A percentile compares a stretch with the other conserved stretches of the same genome.
Evolutionary conservation across 2,113 vertebrate species (phyloP).

Genomic region (Laterallus jamaicensis): DNA sequence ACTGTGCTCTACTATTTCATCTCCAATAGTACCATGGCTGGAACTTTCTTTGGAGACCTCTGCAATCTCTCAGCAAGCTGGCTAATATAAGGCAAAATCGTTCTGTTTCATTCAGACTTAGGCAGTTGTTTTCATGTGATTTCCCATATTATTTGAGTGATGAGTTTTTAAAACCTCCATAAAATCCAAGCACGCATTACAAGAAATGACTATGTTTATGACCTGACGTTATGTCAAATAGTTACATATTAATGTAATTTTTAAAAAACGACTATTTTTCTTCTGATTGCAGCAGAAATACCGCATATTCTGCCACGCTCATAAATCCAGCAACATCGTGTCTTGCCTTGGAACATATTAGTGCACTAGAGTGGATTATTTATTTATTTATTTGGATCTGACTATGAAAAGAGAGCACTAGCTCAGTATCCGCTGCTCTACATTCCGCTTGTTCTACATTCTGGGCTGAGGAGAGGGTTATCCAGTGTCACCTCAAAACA

Average conservation of each 20-base stretch:
- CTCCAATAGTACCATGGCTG: not conserved
- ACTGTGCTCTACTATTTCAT: not conserved
- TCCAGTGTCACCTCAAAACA: not conserved
- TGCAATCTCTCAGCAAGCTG: not conserved
- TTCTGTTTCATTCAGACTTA: not conserved
- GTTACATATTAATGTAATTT: conserved; percentile 20
- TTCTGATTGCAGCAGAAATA: not conserved
- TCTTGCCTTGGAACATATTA: not conserved
- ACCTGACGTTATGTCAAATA: conserved; percentile 16
- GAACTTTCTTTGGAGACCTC: not conserved
- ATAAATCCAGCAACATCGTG: not conserved
- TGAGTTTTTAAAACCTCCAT: not conserved
- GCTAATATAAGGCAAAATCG: not conserved
- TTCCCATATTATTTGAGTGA: not conserved
- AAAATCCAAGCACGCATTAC: conserved; percentile 8
- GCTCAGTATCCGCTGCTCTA: not conserved
- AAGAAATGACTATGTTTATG: not conserved
- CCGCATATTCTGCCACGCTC: not conserved
- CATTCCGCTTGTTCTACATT: conserved; percentile 3
- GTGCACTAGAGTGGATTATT: not conserved
- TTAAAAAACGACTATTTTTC: not conserved
- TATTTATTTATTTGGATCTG: not conserved
- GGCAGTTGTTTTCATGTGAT: not conserved
- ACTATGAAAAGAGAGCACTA: not conserved
- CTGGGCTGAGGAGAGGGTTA: not conserved